Percentiles rank a stretch among this genome's conserved stretches.
phyloP scores from a whole-genome alignment of 1,140 invertebrate species.

The Drosophila teissieri region DNA sequence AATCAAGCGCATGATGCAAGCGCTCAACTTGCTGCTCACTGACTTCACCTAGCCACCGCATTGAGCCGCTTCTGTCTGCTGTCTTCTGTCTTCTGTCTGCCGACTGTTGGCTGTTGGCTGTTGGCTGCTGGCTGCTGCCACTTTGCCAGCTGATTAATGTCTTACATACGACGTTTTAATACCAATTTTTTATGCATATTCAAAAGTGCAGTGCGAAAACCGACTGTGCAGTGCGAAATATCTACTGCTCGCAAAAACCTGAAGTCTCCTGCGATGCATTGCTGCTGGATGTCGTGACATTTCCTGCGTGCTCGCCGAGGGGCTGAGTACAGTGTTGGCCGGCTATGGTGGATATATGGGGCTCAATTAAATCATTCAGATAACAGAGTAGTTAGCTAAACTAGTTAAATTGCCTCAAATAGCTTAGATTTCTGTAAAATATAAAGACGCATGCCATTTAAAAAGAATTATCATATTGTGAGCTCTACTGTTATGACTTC shows the following conservation, averaged over 20 bases:
- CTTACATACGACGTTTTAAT: conserved; percentile 83
- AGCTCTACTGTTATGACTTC: not conserved
- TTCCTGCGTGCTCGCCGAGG: conserved; percentile 63
- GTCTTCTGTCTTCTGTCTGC: conserved; percentile 22
- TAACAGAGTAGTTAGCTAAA: no score
- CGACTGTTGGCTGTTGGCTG: conserved; percentile 28
- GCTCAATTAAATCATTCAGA: no score
- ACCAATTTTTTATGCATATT: conserved; percentile 83
- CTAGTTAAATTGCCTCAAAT: no score
- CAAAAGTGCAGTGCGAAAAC: conserved; percentile 59
- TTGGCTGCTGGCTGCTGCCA: conserved; percentile 52
- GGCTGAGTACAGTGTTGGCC: conserved; percentile 15
- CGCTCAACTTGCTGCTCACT: conserved; percentile 72
- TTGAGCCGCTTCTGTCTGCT: conserved; percentile 30
- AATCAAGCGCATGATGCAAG: conserved; percentile 74
- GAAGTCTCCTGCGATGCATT: conserved; percentile 45
- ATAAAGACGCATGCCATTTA: no score
- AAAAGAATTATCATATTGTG: not conserved
- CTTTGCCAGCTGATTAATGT: conserved; percentile 80
- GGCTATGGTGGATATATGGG: not conserved
- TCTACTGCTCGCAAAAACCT: conserved; percentile 57
- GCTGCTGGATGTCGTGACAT: conserved; percentile 59
- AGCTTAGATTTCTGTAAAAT: no score
- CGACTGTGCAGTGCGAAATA: conserved; percentile 47
- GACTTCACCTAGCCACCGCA: conserved; percentile 69